Evolutionary conservation across 2,888 invertebrate species (phyloP), one percentile per base, ranked within the genome.

Genomic region (Ormyrus thymus): DNA sequence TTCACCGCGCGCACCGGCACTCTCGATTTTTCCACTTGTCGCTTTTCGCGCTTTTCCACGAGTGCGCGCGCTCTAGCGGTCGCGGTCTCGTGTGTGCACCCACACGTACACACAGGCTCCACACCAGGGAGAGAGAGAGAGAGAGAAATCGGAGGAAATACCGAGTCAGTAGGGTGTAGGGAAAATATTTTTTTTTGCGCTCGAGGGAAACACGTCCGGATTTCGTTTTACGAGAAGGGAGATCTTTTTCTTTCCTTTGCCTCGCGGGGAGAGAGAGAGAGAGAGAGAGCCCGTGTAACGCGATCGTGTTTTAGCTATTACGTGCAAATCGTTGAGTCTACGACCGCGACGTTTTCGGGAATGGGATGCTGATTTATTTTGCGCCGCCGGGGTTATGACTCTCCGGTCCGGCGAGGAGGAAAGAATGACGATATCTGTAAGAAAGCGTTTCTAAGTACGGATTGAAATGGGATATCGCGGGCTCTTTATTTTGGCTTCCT

Each of bases 11-110:
- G 45, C n/a, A 4, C 69, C 10, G 45, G 43, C 70, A 65, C 51
- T 59, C 74, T 64, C 70, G 69, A 59, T 70, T 70, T 70, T 75
- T 55, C 74, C 75, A 75, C 74, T 75, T 75, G 74, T 79, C 70
- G 78, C 78, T 79, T 65, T 70, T 59, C 74, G 64, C 74, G 78
- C 65, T 70, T 74, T 78, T 56, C 64, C 70, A 58, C 59, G 13
- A 43, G 72, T 64, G 61, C 13, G 68, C 68, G 64, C n/a, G 56
- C 55, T 56, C 53, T 62, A 58, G 56, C 9, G 15, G 11, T 9
- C 45, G 50, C 56, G 11, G 29, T 53, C 29, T 29, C 50, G 53
- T 53, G 58, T 53, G 43, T 45, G 13, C 48, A 45, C 15, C 11
- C 53, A 29, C 7, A 71, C 61, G 46, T 13, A 51, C 13, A 62